Percentiles rank a stretch among this genome's conserved stretches.
These are phyloP conservation scores for Micromussa lordhowensis DNA, from an alignment of 92 coral and sea anemone species.

Conservation along the genomic window DNA sequence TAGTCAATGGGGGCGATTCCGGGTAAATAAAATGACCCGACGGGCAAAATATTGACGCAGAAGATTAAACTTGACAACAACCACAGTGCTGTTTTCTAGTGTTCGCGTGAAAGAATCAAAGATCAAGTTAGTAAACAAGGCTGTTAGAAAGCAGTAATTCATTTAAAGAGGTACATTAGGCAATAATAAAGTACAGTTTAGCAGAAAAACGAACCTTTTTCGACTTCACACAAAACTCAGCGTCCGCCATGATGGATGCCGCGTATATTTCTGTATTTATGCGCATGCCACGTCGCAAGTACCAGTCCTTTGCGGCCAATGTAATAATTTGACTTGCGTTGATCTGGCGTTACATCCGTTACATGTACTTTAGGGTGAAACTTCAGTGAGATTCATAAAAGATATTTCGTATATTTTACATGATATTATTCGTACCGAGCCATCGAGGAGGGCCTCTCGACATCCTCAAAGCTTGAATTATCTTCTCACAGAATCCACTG, in stretches of 20 bases:
- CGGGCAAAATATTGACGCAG: conserved; percentile 17
- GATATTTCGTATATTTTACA: no score
- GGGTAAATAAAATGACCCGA: conserved; percentile 81
- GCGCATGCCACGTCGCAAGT: conserved; percentile 92
- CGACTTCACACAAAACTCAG: background rate
- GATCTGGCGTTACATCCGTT: background rate
- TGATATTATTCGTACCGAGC: no score
- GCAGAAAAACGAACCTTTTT: conserved; percentile 26
- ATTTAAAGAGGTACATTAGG: background rate
- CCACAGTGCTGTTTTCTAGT: conserved; percentile 26
- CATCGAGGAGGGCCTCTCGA: no score
- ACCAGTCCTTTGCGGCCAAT: conserved; percentile 47
- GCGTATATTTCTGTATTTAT: conserved; percentile 32
- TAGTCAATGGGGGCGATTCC: conserved; percentile 99
- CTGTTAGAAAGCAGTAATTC: background rate
- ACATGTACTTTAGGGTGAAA: no score
- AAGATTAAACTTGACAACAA: conserved; percentile 7
- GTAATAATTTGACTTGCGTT: background rate
- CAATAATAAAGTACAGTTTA: background rate
- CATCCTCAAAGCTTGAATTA: no score
- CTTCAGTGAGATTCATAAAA: no score
- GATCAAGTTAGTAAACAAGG: background rate
- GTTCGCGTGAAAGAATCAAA: background rate
- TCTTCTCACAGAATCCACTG: no score
- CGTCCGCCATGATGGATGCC: conserved; percentile 62